These are phyloP conservation scores for Agrochola macilenta DNA, from an alignment of 2,888 invertebrate genomes.

Conservation along the genomic window DNA sequence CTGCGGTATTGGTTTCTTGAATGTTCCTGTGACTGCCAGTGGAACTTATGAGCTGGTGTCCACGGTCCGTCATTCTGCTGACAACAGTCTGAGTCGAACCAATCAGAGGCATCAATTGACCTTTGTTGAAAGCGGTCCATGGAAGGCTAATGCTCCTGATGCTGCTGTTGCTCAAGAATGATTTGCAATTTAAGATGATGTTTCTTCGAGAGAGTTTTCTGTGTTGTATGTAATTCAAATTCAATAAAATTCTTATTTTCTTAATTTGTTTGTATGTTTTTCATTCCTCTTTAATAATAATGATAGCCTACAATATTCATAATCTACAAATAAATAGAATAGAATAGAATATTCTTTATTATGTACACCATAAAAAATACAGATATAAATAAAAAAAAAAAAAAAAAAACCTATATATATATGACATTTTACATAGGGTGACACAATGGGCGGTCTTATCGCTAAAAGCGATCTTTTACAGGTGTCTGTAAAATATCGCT, in stretches of 20 bases:
- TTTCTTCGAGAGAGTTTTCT: neutral
- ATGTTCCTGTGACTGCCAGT: slow-evolving; percentile 31
- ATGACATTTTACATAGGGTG: no score
- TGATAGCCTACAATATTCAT: neutral
- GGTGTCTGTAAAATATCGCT: no score
- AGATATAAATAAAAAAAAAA: no score
- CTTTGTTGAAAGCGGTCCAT: slow-evolving; percentile 12
- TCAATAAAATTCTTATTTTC: neutral
- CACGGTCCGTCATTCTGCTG: slow-evolving; percentile 37
- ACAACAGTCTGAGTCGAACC: slow-evolving; percentile 37
- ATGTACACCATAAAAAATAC: no score
- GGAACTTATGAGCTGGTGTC: slow-evolving; percentile 57
- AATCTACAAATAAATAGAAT: no score
- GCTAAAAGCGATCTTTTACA: no score
- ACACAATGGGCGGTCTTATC: no score
- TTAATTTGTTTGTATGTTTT: neutral
- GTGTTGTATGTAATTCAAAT: neutral
- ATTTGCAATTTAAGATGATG: neutral
- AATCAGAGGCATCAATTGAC: slow-evolving; percentile 51
- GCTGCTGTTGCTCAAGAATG: slow-evolving; percentile 1
- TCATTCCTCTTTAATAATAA: neutral
- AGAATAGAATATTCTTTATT: neutral
- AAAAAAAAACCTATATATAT: no score
- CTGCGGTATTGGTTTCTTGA: slow-evolving; percentile 47
- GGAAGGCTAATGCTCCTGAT: neutral